Base-by-base conservation (phyloP, 2,888 invertebrate species). In the Drosophila pseudotalamancana region DNA sequence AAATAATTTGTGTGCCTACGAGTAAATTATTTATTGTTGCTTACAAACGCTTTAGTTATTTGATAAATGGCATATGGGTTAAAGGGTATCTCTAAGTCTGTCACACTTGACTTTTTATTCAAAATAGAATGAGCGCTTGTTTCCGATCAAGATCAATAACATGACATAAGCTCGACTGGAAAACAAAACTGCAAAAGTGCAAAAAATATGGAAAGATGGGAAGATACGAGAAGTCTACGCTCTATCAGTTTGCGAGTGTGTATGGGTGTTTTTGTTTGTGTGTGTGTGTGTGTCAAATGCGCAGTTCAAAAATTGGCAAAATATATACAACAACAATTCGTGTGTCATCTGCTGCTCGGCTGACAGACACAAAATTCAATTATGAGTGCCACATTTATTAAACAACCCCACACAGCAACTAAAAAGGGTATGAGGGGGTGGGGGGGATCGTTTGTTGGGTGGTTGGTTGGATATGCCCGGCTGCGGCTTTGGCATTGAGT, bases 81-180 rank as follows among this genome's bases (percentile, higher is more conserved):
- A n/a, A n/a, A n/a, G n/a, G n/a, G n/a, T n/a, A n/a, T n/a, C n/a
- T n/a, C n/a, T n/a, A n/a, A n/a, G n/a, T n/a, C n/a, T n/a, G n/a
- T n/a, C n/a, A n/a, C n/a, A n/a, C n/a, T n/a, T n/a, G n/a, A n/a
- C n/a, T n/a, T n/a, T n/a, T n/a, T n/a, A n/a, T n/a, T n/a, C n/a
- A n/a, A n/a, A n/a, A 60, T 56, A 54, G 25, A 62, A 61, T 60
- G 51, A 19, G 57, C 37, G 51, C 56, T 62, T 66, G 69, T 69
- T 76, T 64, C 65, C 85, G 68, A 78, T 84, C 71, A 65, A 69
- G 77, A 75, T 75, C 85, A 85, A 79, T 73, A 61, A 76, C 75
- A 85, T 86, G 85, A 86, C 86, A 86, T 86, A 86, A 86, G 85
- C 80, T 66, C 50, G 56, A 39, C 70, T 70, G 70, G 57, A 73